phyloP scores from a whole-genome alignment of 2,888 invertebrate species.

The Lepetodrilus schrolli region DNA sequence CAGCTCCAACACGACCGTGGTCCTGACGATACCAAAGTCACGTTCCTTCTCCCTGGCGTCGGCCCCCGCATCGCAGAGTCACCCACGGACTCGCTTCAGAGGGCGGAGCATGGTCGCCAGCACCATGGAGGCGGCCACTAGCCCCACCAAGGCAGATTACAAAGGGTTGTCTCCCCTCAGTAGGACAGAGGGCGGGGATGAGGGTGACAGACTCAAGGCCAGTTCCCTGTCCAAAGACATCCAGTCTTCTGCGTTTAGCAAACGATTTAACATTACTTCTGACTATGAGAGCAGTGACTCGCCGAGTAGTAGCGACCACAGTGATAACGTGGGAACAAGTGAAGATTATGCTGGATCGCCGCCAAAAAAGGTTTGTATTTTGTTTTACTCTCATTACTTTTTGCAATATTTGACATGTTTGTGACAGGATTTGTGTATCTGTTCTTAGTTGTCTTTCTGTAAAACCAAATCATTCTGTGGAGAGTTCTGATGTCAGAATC shows the following conservation, averaged over 20 bases:
- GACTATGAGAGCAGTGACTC: slow-evolving; percentile 76
- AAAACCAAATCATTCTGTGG: no score
- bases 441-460: no score
- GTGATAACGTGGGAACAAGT: slow-evolving; percentile 67
- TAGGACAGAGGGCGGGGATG: slow-evolving; percentile 44
- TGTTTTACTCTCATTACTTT: neutral
- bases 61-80: slow-evolving; percentile 50
- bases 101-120: slow-evolving; percentile 58
- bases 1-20: slow-evolving; percentile 65
- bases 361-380: slow-evolving; percentile 54
- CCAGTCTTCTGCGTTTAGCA: slow-evolving; percentile 19
- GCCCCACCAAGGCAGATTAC: neutral
- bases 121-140: slow-evolving; percentile 25
- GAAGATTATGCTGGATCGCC: slow-evolving; percentile 58
- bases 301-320: slow-evolving; percentile 76
- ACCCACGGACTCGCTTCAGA: slow-evolving; percentile 56
- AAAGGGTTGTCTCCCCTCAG: slow-evolving; percentile 40
- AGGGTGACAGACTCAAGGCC: neutral
- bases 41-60: slow-evolving; percentile 71
- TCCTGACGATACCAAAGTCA: slow-evolving; percentile 73
- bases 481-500: no score
- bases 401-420: neutral
- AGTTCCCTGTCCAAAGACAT: slow-evolving; percentile 6
- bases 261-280: slow-evolving; percentile 69
- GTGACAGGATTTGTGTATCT: neutral